Base-by-base conservation (phyloP, 2,113 vertebrate genomes). In the Dasyprocta punctata region DNA sequence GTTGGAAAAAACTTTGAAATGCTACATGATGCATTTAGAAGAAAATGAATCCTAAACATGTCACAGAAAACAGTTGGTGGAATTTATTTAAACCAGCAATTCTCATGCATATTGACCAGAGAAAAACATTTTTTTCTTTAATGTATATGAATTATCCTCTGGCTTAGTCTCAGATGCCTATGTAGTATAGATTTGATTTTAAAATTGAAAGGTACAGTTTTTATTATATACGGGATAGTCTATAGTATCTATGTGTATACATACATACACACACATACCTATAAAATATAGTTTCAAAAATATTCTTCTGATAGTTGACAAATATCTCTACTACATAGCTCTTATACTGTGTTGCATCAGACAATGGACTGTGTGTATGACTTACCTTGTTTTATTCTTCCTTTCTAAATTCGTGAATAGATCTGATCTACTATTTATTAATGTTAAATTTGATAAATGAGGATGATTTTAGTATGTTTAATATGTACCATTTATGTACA, bases 1-100 rank as follows among this genome's bases (percentile, higher is more conserved):
- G 11, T 28, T 63, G 54, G 20, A 93, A 80, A 78, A 30, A 93
- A 80, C 13, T n/a, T 89, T 22, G n/a, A 88, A 93, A 93, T 88
- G 13, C 14, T 49, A 0, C 26, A 41, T 60, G 38, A 41, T 65
- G 80, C 6, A 60, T 38, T 69, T 33, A 58, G 30, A 80, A 69
- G n/a, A 86, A 80, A 75, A 71, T 52, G 38, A 1, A n/a, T 67
- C 38, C 41, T 1, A 28, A 75, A 85, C 73, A 41, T 73, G 30
- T 4, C 49, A 44, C 3, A 38, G 41, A 85, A 85, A 90, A 95
- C 33, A 80, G 36, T 9, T 36, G 54, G 54, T 14, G 75, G 12
- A 69, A 60, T 82, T 82, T 94, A 19, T 65, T 93, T 71, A 83
- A 90, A 84, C 7, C 22, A 92, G 19, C 7, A 77, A 84, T 81